Evolutionary conservation across 2,888 invertebrate genomes (phyloP).

Genomic region (Campoletis raptor): DNA sequence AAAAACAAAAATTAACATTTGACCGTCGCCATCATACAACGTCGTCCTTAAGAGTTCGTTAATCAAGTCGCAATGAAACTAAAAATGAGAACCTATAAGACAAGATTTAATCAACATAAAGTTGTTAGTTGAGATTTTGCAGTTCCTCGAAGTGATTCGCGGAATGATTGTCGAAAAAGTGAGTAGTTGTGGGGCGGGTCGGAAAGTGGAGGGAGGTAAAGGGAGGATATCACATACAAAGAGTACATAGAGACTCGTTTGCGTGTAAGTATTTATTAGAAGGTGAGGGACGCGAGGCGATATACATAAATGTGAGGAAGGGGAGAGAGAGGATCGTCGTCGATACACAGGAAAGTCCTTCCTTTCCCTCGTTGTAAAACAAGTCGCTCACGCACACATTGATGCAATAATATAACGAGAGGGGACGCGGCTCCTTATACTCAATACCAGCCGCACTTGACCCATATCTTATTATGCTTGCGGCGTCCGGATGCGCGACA

Average conservation of each 20-base stretch:
- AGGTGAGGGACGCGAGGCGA: not conserved
- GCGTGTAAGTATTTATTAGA: conserved; percentile 17
- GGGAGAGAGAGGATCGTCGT: conserved; percentile 40
- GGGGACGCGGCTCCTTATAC: conserved; percentile 75
- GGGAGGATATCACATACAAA: conserved; percentile 1
- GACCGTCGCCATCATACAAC: no score
- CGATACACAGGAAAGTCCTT: conserved; percentile 62
- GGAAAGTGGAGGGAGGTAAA: not conserved
- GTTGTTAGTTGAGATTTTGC: conserved; percentile 4
- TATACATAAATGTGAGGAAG: not conserved
- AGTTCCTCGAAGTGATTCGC: not conserved
- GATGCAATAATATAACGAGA: not conserved
- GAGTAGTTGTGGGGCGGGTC: not conserved
- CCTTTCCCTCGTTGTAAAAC: conserved; percentile 62
- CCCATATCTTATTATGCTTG: conserved; percentile 84
- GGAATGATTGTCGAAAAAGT: conserved; percentile 10
- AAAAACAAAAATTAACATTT: no score
- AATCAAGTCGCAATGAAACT: not conserved
- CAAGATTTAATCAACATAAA: not conserved
- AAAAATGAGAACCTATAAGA: not conserved
- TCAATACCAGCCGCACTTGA: conserved; percentile 84
- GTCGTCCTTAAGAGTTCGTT: no score
- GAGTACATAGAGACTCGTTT: not conserved
- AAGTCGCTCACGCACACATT: conserved; percentile 40
- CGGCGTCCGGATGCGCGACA: conserved; percentile 82